These are phyloP conservation scores for Osmerus eperlanus DNA, from an alignment of 2,113 vertebrate species.

Conservation along the genomic window DNA sequence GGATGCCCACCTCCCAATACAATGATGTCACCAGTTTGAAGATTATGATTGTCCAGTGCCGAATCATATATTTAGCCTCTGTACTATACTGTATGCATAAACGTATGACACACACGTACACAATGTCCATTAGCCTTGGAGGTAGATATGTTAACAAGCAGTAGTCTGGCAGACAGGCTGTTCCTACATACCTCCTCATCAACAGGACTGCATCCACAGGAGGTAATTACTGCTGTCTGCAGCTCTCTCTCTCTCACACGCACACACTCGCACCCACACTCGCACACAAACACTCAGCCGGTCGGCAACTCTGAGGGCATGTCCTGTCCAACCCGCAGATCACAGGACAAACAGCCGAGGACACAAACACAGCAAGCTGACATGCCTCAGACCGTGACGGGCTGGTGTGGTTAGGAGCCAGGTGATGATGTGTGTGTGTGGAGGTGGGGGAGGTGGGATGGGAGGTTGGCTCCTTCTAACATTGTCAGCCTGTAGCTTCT, in stretches of 20 bases:
- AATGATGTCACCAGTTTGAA: background rate
- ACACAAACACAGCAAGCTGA: too few species aligned
- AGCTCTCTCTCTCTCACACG: too few species aligned
- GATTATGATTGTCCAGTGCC: background rate
- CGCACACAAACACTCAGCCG: too few species aligned
- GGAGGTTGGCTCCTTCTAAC: too few species aligned
- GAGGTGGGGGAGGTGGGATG: background rate
- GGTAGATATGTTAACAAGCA: background rate
- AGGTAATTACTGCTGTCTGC: background rate
- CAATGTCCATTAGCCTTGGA: background rate
- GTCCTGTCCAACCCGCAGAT: too few species aligned
- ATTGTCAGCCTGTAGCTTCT: too few species aligned
- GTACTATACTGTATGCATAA: too few species aligned
- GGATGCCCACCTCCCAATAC: background rate
- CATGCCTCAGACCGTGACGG: background rate
- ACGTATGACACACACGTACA: too few species aligned
- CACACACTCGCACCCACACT: too few species aligned
- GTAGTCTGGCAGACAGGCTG: background rate
- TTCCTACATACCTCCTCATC: conserved; percentile 6
- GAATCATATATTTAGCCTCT: background rate
- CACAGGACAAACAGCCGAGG: too few species aligned
- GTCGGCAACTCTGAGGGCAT: too few species aligned
- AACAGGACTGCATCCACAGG: background rate
- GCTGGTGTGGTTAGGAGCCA: background rate
- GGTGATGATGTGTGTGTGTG: background rate